Percentiles rank a stretch among this genome's conserved stretches.
Evolutionary conservation across 2,113 vertebrate species (phyloP).

Genomic region (Psammodynastes pulverulentus): DNA sequence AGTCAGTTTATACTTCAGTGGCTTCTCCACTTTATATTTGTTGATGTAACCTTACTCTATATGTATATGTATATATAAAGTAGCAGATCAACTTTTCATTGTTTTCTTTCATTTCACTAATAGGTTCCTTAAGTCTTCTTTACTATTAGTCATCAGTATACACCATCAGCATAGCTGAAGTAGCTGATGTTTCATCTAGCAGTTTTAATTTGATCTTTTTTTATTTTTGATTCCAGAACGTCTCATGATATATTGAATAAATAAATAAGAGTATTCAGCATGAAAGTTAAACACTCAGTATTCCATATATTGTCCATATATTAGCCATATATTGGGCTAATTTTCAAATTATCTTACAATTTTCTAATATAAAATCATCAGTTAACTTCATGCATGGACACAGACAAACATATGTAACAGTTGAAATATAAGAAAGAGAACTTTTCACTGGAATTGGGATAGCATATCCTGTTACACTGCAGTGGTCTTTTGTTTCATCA

Average conservation of each 20-base stretch:
- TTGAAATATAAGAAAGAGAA: not conserved
- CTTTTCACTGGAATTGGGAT: not conserved
- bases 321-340: not conserved
- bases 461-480: not conserved
- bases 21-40: not conserved
- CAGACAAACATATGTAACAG: not conserved
- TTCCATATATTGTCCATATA: not conserved
- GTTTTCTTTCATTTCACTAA: not conserved
- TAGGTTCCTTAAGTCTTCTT: not conserved
- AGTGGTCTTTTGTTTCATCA: not conserved
- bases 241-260: not conserved
- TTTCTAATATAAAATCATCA: not conserved
- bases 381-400: not conserved
- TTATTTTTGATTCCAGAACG: not conserved
- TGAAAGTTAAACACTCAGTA: not conserved
- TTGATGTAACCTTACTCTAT: not conserved
- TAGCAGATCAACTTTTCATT: not conserved
- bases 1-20: not conserved
- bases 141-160: not conserved
- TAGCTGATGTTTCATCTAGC: not conserved
- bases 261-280: not conserved
- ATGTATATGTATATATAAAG: not conserved
- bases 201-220: not conserved
- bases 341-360: not conserved
- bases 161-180: not conserved